Conservation (phyloP, 1,140 invertebrate species). For the Theocolax elegans region DNA sequence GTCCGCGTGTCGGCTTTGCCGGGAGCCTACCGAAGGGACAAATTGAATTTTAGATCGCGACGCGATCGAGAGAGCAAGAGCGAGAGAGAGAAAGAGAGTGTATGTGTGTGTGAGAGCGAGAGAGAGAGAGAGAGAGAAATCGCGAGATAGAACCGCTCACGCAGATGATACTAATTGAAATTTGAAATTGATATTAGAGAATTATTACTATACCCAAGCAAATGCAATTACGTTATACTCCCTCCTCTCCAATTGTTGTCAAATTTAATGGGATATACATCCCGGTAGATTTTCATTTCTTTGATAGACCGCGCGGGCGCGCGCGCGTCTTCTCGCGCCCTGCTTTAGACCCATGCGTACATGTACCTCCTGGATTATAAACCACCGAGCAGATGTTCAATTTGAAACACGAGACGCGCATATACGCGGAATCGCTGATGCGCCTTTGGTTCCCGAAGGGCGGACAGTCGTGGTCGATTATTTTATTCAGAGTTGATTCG, state of each 20-base stretch:
- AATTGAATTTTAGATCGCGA: slow-evolving; percentile 69
- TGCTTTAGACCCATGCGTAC: slow-evolving; percentile 2
- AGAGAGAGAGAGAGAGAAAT: too few species aligned
- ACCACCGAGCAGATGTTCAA: slow-evolving; percentile 43
- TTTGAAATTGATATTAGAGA: slow-evolving; percentile 70
- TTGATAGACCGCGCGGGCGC: neutral
- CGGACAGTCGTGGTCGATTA: too few species aligned
- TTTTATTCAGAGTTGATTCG: too few species aligned
- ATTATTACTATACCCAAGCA: slow-evolving; percentile 60
- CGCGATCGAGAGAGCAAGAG: too few species aligned
- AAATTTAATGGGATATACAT: neutral
- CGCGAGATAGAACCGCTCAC: slow-evolving; percentile 47
- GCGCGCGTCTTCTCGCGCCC: neutral
- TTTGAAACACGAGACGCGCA: slow-evolving; percentile 37
- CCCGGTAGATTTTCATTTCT: too few species aligned
- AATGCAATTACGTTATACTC: slow-evolving; percentile 62
- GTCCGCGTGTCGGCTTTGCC: slow-evolving; percentile 38
- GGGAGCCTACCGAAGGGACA: slow-evolving; percentile 59
- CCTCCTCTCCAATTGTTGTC: neutral
- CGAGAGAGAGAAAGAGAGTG: too few species aligned
- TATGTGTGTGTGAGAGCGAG: too few species aligned
- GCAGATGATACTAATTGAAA: slow-evolving; percentile 70
- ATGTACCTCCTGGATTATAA: slow-evolving; percentile 43
- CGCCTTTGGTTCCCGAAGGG: too few species aligned
- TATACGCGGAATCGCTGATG: slow-evolving; percentile 29